Conservation (phyloP, 2,797 vertebrate species). For the Sebastes taczanowskii region DNA sequence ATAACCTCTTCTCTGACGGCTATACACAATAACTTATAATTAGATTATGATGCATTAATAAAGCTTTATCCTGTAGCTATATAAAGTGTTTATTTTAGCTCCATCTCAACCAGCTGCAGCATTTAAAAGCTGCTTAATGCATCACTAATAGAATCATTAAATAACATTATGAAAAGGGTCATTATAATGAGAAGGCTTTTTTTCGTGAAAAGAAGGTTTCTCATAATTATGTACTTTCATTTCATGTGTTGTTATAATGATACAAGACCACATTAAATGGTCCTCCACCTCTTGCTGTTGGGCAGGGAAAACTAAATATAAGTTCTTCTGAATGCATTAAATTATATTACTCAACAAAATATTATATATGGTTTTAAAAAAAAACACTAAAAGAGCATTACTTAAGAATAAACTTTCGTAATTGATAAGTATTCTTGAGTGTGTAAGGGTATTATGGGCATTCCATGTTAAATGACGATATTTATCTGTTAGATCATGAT, state of each 20-base stretch:
- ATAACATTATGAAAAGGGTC: not conserved
- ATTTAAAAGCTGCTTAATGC: not conserved
- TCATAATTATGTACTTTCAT: not conserved
- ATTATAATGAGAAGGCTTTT: not conserved
- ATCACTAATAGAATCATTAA: not conserved
- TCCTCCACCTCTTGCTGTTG: not conserved
- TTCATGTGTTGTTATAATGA: not conserved
- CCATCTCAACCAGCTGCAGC: not conserved
- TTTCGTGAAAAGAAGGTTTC: not conserved
- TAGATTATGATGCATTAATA: not conserved
- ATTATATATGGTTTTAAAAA: no score
- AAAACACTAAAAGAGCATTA: no score
- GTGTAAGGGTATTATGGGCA: no score
- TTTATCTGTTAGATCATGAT: no score
- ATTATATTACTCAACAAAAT: no score
- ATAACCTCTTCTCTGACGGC: not conserved
- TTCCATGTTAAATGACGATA: no score
- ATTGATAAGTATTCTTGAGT: no score
- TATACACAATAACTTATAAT: not conserved
- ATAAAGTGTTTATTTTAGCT: not conserved
- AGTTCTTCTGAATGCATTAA: not conserved
- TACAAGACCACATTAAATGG: not conserved
- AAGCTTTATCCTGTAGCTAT: not conserved
- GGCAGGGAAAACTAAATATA: not conserved
- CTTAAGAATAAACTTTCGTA: no score